Conservation (phyloP, 2,797 vertebrate genomes). For the Rhinella marina region DNA sequence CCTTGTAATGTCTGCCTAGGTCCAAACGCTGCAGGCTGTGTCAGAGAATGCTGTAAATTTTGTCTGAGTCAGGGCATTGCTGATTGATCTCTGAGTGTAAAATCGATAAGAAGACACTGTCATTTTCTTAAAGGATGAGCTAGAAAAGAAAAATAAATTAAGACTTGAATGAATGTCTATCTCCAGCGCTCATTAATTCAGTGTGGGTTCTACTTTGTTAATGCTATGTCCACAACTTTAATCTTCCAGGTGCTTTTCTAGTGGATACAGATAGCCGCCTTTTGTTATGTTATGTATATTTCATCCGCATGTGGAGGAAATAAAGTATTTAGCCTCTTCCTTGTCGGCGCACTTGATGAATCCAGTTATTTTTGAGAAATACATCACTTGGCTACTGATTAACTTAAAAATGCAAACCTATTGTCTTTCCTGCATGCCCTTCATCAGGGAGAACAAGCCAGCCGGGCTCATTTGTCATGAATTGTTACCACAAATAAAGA, state of each 20-base stretch:
- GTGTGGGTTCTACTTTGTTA: slow-evolving; percentile 88
- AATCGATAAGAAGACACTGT: slow-evolving; percentile 99
- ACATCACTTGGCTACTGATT: slow-evolving; percentile 87
- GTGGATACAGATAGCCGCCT: slow-evolving; percentile 77
- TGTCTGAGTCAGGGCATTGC: slow-evolving; percentile 95
- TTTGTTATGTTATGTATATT: slow-evolving; percentile 88
- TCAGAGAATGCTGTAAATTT: slow-evolving; percentile 90
- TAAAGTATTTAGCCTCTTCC: slow-evolving; percentile 78
- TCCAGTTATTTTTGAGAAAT: slow-evolving; percentile 90
- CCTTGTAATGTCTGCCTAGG: slow-evolving; percentile 83
- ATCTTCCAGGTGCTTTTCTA: slow-evolving; percentile 86
- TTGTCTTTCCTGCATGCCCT: slow-evolving; percentile 84
- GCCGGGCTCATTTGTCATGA: slow-evolving; percentile 85
- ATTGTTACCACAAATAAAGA: slow-evolving; percentile 88
- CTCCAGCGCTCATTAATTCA: slow-evolving; percentile 89
- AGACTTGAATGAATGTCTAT: slow-evolving; percentile 91
- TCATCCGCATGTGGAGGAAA: slow-evolving; percentile 78
- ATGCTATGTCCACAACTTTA: slow-evolving; percentile 86
- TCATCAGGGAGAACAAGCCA: slow-evolving; percentile 81
- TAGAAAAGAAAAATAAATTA: slow-evolving; percentile 97
- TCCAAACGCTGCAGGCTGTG: slow-evolving; percentile 77
- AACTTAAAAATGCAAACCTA: slow-evolving; percentile 91
- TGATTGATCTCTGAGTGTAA: slow-evolving; percentile 99
- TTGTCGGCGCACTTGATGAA: slow-evolving; percentile 84
- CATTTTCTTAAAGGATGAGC: slow-evolving; percentile 99